Conservation (phyloP, 2,113 vertebrate species). For the Anguilla japonica region DNA sequence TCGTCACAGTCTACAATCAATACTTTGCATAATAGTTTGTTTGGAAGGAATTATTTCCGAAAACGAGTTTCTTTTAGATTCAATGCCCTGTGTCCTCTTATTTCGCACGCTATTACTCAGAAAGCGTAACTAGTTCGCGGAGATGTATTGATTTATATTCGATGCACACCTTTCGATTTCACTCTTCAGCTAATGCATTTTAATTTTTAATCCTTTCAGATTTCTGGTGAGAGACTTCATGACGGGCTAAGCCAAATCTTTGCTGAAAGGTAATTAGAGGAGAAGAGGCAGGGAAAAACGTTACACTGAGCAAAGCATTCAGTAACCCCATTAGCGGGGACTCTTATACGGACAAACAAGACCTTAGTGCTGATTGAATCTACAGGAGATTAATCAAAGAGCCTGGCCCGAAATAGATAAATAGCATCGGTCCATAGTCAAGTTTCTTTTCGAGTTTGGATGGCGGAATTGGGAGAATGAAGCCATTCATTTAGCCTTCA, state of each 20-base stretch:
- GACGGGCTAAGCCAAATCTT: slow-evolving; percentile 80
- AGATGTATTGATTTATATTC: slow-evolving; percentile 51
- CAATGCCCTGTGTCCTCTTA: slow-evolving; percentile 20
- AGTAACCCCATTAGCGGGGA: slow-evolving; percentile 96
- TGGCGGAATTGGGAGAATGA: slow-evolving; percentile 34
- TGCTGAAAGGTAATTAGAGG: slow-evolving; percentile 85
- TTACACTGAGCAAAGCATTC: slow-evolving; percentile 85
- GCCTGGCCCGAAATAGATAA: slow-evolving; percentile 90
- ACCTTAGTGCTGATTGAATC: slow-evolving; percentile 97
- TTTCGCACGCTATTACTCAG: slow-evolving; percentile 27
- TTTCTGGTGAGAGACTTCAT: slow-evolving; percentile 72
- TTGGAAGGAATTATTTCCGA: slow-evolving; percentile 9
- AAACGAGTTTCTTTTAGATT: slow-evolving; percentile 24
- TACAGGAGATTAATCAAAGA: slow-evolving; percentile 92
- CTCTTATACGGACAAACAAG: slow-evolving; percentile 93
- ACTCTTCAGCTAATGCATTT: slow-evolving; percentile 58
- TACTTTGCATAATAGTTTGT: slow-evolving; percentile 6
- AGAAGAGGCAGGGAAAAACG: slow-evolving; percentile 67
- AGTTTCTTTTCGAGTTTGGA: slow-evolving; percentile 78
- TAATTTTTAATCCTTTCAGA: slow-evolving; percentile 78
- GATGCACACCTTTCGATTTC: slow-evolving; percentile 53
- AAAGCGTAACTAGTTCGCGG: slow-evolving; percentile 35
- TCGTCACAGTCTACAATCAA: slow-evolving; percentile 18
- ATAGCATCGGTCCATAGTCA: slow-evolving; percentile 81
- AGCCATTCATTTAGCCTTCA: slow-evolving; percentile 71